Evolutionary conservation across 2,888 invertebrate genomes (phyloP).

Genomic region (Chymomyza fuscimana): DNA sequence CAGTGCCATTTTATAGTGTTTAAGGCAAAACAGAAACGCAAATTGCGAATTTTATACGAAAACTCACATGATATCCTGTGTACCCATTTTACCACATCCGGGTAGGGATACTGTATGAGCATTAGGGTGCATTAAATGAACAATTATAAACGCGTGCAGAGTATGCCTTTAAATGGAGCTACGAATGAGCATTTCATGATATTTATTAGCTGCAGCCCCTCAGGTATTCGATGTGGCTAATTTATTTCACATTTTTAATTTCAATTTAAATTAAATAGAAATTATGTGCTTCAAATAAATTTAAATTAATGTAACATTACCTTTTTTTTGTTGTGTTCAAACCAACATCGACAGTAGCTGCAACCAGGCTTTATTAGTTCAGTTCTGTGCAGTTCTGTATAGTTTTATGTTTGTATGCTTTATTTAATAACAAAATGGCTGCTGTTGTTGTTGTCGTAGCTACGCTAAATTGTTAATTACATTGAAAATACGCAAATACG

Average conservation of each 20-base stretch:
- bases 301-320: constrained; percentile 47
- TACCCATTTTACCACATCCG: neutral
- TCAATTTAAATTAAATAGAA: constrained; percentile 60
- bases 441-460: constrained; percentile 10
- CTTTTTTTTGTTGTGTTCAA: constrained; percentile 19
- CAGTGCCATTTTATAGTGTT: neutral
- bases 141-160: neutral
- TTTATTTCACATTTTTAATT: constrained; percentile 24
- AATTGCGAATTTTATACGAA: neutral
- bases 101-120: too few species aligned
- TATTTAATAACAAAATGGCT: constrained; percentile 38
- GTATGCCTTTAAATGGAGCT: neutral
- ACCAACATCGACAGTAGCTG: neutral
- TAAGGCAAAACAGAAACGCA: neutral
- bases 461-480: constrained; percentile 68
- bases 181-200: neutral
- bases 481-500: constrained; percentile 37
- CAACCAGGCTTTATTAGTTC: neutral
- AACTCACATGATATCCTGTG: neutral
- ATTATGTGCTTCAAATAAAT: constrained; percentile 61
- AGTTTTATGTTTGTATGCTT: neutral
- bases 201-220: constrained; percentile 62
- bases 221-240: constrained; percentile 30
- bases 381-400: neutral
- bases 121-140: neutral